A percentile compares a stretch with the other conserved stretches of the same genome.
Evolutionary conservation across 2,797 vertebrate genomes (phyloP).

Genomic region (Hippopotamyrus pictus): DNA sequence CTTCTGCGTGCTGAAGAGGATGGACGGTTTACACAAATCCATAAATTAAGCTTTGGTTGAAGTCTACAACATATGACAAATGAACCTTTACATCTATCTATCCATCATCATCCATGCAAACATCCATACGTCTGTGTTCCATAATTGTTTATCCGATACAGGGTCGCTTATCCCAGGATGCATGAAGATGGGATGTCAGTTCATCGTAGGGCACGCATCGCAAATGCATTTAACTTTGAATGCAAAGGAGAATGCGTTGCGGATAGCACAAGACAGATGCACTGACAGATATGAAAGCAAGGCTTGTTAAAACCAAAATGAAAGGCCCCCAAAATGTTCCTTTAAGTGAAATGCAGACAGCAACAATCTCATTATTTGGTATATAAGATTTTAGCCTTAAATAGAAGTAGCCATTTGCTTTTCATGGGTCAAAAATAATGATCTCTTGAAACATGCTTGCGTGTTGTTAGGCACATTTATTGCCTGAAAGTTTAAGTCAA

Average conservation of each 20-base stretch:
- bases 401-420: background rate
- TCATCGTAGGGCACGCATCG: background rate
- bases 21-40: background rate
- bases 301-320: background rate
- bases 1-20: background rate
- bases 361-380: background rate
- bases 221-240: background rate
- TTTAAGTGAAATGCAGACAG: slow-evolving; percentile 3
- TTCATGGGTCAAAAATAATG: slow-evolving; percentile 10
- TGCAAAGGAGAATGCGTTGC: background rate
- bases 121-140: background rate
- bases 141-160: background rate
- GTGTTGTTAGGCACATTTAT: background rate
- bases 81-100: background rate
- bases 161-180: background rate
- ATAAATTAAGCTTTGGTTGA: background rate
- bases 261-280: background rate
- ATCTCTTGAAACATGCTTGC: slow-evolving; percentile 5
- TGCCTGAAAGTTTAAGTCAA: slow-evolving; percentile 15
- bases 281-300: background rate
- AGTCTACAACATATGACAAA: background rate
- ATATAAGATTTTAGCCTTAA: background rate
- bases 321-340: background rate
- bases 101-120: background rate
- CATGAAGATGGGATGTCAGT: background rate